These are phyloP conservation scores for chimpanzee (Pan troglodytes) DNA, from an alignment of 2,113 vertebrate genomes.

Conservation along the genomic window NHGRI_mPanTro3-v2.1_pri NC_072415.2:87122001-87122500, in stretches of 20 bases:
- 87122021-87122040: not conserved
- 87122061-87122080: not conserved
- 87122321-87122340: not conserved
- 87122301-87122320: too few relatives aligned
- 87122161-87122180: not conserved
- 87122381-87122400: not conserved
- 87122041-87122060: not conserved
- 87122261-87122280: not conserved
- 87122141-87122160: not conserved
- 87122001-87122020: fast-evolving
- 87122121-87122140: fast-evolving
- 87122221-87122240: not conserved
- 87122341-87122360: fast-evolving
- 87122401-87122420: not conserved
- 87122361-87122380: not conserved
- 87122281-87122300: not conserved
- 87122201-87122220: not conserved
- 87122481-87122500: not conserved
- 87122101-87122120: fast-evolving
- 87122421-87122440: not conserved
- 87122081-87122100: fast-evolving
- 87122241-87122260: not conserved
- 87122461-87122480: not conserved
- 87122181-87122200: not conserved
- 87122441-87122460: not conserved